Conservation (phyloP, 2,888 invertebrate genomes). For the Chrysolina americana region DNA sequence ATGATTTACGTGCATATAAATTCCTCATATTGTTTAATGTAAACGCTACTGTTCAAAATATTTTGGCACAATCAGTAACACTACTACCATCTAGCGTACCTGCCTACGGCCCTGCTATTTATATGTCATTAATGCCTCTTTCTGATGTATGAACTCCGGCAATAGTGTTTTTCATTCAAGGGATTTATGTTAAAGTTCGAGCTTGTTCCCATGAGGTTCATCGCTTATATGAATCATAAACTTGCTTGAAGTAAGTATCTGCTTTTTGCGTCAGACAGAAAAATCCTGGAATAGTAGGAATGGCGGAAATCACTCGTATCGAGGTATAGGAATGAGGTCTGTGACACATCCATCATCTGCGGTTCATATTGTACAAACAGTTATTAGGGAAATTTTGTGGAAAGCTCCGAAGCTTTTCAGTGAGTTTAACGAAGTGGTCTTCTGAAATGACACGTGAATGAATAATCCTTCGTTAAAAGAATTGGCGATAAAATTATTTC, state of each 20-base stretch:
- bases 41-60: too few species aligned
- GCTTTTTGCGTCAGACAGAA: not conserved
- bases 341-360: constrained; percentile 5
- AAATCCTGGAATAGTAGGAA: not conserved
- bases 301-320: not conserved
- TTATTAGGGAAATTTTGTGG: constrained; percentile 1
- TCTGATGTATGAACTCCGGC: not conserved
- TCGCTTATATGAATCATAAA: constrained; percentile 2
- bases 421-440: not conserved
- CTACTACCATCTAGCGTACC: too few species aligned
- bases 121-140: too few species aligned
- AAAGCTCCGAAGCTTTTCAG: not conserved
- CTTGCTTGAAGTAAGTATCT: not conserved
- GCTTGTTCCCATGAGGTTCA: constrained; percentile 4
- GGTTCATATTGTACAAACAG: not conserved
- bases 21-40: too few species aligned
- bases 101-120: too few species aligned
- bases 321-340: not conserved
- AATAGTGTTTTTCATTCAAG: not conserved
- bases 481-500: not conserved
- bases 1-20: too few species aligned
- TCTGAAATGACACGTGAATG: not conserved
- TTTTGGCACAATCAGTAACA: too few species aligned
- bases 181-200: not conserved
- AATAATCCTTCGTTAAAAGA: not conserved